Evolutionary conservation across 2,797 vertebrate species (phyloP), one percentile per base, ranked within the genome.

Genomic region (Eutrigla gurnardus): DNA sequence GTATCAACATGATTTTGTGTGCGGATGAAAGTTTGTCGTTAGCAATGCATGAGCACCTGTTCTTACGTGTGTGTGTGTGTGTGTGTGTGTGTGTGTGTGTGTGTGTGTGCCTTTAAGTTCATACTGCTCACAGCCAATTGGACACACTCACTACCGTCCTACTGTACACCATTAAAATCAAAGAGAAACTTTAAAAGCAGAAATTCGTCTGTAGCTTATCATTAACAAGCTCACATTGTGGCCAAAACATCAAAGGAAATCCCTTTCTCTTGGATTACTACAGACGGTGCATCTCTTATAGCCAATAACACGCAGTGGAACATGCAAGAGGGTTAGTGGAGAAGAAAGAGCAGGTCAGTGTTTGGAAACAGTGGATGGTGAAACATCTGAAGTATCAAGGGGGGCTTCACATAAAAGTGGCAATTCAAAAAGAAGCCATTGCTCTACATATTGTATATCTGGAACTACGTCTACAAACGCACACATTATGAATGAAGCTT

Each of bases 171-270:
- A 73, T 68, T 59, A 61, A 74, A 83, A 73, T 87, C 83, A 90
- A 88, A 86, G 70, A 52, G 65, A 64, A 84, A 77, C 66, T 77
- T 67, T 79, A 69, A 75, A 81, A 73, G 81, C 69, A 76, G 64
- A 76, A 79, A 75, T 79, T 67, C 6, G 17, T 75, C 55, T 61
- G 58, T 81, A 62, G 70, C 69, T 72, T 69, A 77, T 82, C 65
- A 77, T 81, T 78, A 67, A 60, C 53, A 33, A 69, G 82, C 74
- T 76, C 53, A 73, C 54, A 76, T 74, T 86, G 80, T 83, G 39
- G 47, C 25, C 54, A 65, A 32, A 15, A 88, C 70, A 84, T 89
- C 83, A 89, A 89, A 90, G 69, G 43, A 75, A 73, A 62, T 68
- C 71, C 79, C 36, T 70, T 81, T 74, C 73, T 75, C 80, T 79